phyloP scores from a whole-genome alignment of 2,888 invertebrate species.

The Agrochola lychnidis region DNA sequence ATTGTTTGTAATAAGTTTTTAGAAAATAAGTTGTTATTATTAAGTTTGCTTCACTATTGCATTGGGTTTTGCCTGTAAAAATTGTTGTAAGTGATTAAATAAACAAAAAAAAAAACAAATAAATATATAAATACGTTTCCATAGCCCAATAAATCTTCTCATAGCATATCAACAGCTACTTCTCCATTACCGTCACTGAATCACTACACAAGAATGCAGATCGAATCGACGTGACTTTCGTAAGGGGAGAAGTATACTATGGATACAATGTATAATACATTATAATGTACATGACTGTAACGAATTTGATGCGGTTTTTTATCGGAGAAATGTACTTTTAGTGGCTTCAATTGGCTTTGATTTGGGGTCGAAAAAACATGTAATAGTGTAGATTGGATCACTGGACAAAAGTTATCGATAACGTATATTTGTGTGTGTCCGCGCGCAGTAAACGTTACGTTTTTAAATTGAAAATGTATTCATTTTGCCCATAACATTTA shows the following conservation, averaged over 20 bases:
- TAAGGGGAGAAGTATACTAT: slow-evolving; percentile 41
- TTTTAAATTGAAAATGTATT: no score
- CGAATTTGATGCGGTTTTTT: slow-evolving; percentile 54
- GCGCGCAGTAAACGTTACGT: no score
- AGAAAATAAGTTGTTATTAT: no score
- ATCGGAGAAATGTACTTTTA: slow-evolving; percentile 24
- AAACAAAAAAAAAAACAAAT: no score
- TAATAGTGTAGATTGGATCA: neutral
- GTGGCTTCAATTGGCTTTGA: slow-evolving; percentile 43
- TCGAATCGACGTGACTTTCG: slow-evolving; percentile 57
- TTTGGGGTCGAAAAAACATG: slow-evolving; percentile 24
- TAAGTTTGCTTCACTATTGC: no score
- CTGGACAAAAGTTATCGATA: neutral
- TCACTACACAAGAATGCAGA: slow-evolving; percentile 66
- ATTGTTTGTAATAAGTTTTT: no score
- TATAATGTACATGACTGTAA: slow-evolving; percentile 28
- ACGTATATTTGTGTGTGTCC: no score
- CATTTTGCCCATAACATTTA: no score
- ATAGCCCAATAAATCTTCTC: slow-evolving; percentile 18
- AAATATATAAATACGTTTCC: neutral
- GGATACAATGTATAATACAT: slow-evolving; percentile 19
- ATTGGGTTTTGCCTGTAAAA: no score
- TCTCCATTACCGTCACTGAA: slow-evolving; percentile 46
- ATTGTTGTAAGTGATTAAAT: no score
- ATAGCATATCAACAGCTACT: slow-evolving; percentile 23